Evolutionary conservation across 2,888 invertebrate species (phyloP).

Genomic region (Griposia aprilina): DNA sequence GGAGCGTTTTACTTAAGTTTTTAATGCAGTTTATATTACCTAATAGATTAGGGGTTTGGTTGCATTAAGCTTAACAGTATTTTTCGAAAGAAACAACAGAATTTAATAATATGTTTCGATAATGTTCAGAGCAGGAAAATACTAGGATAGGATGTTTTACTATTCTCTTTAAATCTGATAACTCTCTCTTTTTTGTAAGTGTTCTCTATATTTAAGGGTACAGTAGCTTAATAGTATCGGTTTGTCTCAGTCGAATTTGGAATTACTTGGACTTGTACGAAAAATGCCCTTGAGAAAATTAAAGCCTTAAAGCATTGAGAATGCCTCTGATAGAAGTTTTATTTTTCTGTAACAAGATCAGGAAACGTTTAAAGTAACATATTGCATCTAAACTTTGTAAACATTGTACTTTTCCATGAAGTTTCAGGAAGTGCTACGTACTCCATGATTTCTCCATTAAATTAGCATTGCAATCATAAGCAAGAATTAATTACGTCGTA

Average conservation of each 20-base stretch:
- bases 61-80: background rate
- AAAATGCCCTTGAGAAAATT: background rate
- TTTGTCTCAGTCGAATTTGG: background rate
- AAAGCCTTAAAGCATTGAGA: background rate
- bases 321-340: background rate
- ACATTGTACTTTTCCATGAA: background rate
- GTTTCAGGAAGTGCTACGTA: constrained; percentile 13
- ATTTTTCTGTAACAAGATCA: background rate
- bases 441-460: constrained; percentile 15
- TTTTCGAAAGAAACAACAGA: background rate
- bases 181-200: no score
- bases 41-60: background rate
- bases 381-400: constrained; percentile 16
- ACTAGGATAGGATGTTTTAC: no score
- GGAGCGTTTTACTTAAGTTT: constrained; percentile 10
- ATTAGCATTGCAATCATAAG: constrained; percentile 22
- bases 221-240: background rate
- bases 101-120: background rate
- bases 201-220: background rate
- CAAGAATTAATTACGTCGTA: constrained; percentile 42
- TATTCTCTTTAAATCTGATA: no score
- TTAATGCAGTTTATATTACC: constrained; percentile 2
- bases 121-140: background rate
- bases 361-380: constrained; percentile 7
- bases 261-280: background rate